Percentiles rank a stretch among this genome's conserved stretches.
phyloP scores from a whole-genome alignment of 2,797 vertebrate species.

The Anniella stebbinsi region DNA sequence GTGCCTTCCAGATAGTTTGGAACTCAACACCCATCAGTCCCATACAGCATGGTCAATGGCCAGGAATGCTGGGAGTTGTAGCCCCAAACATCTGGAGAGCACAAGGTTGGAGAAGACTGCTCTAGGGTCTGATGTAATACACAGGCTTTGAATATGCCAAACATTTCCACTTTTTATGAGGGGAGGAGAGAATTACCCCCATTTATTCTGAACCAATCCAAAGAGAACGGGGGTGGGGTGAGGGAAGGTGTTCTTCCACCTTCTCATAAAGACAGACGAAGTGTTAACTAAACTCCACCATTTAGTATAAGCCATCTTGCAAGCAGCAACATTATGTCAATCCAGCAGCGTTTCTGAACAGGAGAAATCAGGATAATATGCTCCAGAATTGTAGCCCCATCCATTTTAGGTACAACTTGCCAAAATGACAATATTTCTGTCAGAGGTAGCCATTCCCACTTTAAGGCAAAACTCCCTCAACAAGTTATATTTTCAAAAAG shows the following conservation, averaged over 20 bases:
- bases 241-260: no score
- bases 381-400: neutral
- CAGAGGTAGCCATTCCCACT: neutral
- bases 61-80: no score
- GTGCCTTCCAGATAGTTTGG: no score
- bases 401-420: neutral
- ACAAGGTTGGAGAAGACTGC: no score
- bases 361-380: neutral
- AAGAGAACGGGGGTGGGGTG: neutral
- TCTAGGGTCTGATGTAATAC: neutral
- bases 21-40: no score
- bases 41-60: no score
- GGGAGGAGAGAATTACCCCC: neutral
- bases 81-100: no score
- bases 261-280: neutral
- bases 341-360: neutral
- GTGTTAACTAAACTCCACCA: slow-evolving; percentile 3
- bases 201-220: neutral
- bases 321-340: neutral
- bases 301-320: neutral
- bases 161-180: no score
- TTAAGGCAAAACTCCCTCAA: slow-evolving; percentile 3
- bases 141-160: neutral
- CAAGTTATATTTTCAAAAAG: neutral
- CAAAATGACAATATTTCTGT: neutral